Base-by-base conservation (phyloP, 1,140 invertebrate species). In the Rhagoletis zephyria region DNA sequence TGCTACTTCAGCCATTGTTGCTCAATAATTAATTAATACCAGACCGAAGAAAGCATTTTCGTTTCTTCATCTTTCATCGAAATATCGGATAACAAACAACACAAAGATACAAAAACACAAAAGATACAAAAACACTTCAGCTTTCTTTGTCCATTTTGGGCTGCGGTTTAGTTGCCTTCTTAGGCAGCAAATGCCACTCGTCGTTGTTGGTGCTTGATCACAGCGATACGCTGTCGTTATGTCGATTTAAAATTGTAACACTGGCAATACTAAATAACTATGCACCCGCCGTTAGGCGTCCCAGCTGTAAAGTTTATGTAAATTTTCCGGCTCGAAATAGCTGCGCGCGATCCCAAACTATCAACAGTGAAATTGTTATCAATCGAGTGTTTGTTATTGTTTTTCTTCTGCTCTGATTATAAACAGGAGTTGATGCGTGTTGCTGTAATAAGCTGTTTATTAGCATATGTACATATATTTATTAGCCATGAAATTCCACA, bases 401-500 rank as follows among this genome's bases (percentile, higher is more conserved):
- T 74, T 5, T 74, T 2, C 3, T 74, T 10, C 16, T 12, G 42
- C 6, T 48, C 12, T 64, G 63, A 67, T 3, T 40, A 12, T 9
- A 19, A 67, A 12, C 64, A 30, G 30, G 3, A 56, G 51, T 0
- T 6, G 51, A 56, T 48, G 40, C 1, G 14, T 12, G 67, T 9
- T 70, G 40, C 67, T 70, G 10, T 1, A 70, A 14, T 1, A 70
- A 63, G 12, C 59, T 60, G 59, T 60, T 7, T 19, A 42, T 67
- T 30, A 30, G 30, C 30, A 19, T 14, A 42, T 74, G 14, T 4
- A 16, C 14, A 45, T 74, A 14, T 6, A 45, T 45, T 45, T 45
- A 48, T 74, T 74, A 74, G 67, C 42, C 67, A 48, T 74, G 42
- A 45, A 74, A 74, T 48, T 74, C 67, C 42, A 48, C 67, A 45